Percentiles rank a stretch among this genome's conserved stretches.
phyloP scores from a whole-genome alignment of 1,140 invertebrate species.

The Pogonomyrmex barbatus region DNA sequence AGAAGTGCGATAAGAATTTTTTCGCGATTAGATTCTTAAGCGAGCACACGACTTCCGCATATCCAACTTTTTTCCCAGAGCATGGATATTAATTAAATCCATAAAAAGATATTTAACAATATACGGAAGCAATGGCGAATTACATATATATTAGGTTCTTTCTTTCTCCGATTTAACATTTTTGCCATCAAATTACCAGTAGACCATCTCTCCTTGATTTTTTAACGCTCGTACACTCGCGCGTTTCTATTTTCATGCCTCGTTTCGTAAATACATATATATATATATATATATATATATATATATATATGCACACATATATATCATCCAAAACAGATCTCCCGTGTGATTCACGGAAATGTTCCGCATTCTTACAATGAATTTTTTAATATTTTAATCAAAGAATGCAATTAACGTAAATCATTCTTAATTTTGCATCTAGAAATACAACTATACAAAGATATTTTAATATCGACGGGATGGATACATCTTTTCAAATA shows the following conservation, averaged over 20 bases:
- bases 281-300: too few relatives aligned
- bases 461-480: background rate
- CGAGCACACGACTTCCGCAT: background rate
- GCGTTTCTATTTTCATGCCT: constrained; percentile 44
- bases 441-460: background rate
- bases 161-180: background rate
- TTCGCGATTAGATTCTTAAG: constrained; percentile 19
- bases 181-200: background rate
- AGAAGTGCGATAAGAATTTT: background rate
- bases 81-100: background rate
- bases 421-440: background rate
- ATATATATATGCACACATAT: too few relatives aligned
- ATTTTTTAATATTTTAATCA: background rate
- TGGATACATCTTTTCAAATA: background rate
- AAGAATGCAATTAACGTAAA: background rate
- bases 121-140: background rate
- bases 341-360: background rate
- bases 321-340: constrained; percentile 31
- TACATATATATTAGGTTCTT: background rate
- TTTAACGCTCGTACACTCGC: constrained; percentile 8
- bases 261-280: constrained; percentile 50
- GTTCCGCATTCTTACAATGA: background rate
- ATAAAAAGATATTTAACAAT: constrained; percentile 6
- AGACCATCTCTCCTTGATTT: constrained; percentile 17
- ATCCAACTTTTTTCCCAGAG: background rate